Percentiles rank a stretch among this genome's conserved stretches.
These are phyloP conservation scores for Mallotus villosus DNA, from an alignment of 2,797 vertebrate genomes.

Conservation along the genomic window DNA sequence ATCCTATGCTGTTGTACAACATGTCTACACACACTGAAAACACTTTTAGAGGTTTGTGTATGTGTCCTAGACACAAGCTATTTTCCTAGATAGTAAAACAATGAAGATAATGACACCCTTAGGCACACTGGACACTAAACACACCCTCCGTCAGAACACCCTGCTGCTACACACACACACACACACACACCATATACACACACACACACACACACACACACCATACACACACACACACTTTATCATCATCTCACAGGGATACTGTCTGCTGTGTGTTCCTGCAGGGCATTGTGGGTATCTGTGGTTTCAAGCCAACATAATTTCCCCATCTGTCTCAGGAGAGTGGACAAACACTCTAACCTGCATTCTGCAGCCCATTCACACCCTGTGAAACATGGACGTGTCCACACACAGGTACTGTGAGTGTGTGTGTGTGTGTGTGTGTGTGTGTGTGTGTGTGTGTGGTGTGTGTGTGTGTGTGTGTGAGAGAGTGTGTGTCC, in stretches of 20 bases:
- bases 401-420: too few relatives aligned
- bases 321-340: not conserved
- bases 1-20: too few relatives aligned
- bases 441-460: too few relatives aligned
- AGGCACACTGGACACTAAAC: not conserved
- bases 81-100: conserved; percentile 65
- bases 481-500: too few relatives aligned
- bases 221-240: too few relatives aligned
- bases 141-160: conserved; percentile 19
- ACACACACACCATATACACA: too few relatives aligned
- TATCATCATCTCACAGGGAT: conserved; percentile 42
- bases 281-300: conserved; percentile 33
- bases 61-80: conserved; percentile 54
- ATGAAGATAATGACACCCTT: conserved; percentile 53
- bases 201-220: too few relatives aligned
- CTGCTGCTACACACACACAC: too few relatives aligned
- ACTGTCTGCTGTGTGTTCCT: conserved; percentile 44
- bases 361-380: not conserved
- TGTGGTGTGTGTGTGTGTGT: too few relatives aligned
- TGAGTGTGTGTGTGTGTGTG: too few relatives aligned
- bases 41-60: conserved; percentile 23
- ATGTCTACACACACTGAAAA: not conserved
- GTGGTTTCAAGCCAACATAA: conserved; percentile 27
- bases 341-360: not conserved
- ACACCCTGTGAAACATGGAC: too few relatives aligned